Percentiles rank a stretch among this genome's conserved stretches.
These are phyloP conservation scores for Cyclophora punctaria DNA, from an alignment of 2,888 invertebrate genomes.

Conservation along the genomic window DNA sequence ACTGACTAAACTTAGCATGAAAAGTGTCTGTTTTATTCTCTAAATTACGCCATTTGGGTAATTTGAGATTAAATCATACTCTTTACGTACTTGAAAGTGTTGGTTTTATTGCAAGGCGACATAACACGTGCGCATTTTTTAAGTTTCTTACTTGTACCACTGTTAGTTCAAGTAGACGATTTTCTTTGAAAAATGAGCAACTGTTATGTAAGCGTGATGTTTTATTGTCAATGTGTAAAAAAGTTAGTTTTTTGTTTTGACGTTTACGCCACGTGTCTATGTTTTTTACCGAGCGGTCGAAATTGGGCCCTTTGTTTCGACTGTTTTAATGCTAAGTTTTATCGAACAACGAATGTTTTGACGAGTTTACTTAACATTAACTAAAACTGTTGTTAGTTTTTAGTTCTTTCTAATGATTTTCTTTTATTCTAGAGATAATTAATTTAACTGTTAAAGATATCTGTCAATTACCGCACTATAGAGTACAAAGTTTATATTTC, in stretches of 20 bases:
- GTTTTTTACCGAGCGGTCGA: conserved; percentile 30
- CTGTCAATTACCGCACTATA: conserved; percentile 55
- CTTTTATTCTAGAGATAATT: conserved; percentile 12
- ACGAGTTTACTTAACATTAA: conserved; percentile 18
- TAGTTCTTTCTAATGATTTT: conserved; percentile 10
- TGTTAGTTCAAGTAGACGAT: too few species aligned
- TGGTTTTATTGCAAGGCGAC: too few species aligned
- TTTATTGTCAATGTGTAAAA: too few species aligned
- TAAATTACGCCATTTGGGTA: too few species aligned
- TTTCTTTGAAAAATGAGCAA: too few species aligned
- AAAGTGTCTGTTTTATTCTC: too few species aligned
- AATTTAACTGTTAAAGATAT: conserved; percentile 26
- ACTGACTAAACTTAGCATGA: too few species aligned
- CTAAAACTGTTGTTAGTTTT: conserved; percentile 18
- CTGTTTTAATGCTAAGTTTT: conserved; percentile 19
- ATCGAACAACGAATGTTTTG: conserved; percentile 32
- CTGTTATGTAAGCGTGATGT: too few species aligned
- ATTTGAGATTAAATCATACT: too few species aligned
- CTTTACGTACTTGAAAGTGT: too few species aligned
- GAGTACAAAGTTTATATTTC: conserved; percentile 62
- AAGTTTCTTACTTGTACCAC: too few species aligned
- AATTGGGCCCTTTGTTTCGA: conserved; percentile 36
- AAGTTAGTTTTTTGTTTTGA: conserved; percentile 31
- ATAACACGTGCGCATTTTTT: too few species aligned
- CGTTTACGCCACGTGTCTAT: conserved; percentile 40